phyloP scores from a whole-genome alignment of 2,797 vertebrate genomes.

The Gambusia yucatana region DNA sequence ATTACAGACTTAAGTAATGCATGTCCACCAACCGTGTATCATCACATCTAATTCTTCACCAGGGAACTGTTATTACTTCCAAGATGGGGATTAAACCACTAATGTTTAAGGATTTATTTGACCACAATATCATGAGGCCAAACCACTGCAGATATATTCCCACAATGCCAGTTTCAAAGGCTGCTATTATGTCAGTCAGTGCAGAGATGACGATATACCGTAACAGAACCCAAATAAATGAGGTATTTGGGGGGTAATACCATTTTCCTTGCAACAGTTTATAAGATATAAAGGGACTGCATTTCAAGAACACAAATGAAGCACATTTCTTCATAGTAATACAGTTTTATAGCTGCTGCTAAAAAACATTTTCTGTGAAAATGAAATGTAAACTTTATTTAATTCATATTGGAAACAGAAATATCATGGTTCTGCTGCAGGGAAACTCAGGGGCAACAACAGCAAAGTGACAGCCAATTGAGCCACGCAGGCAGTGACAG shows the following conservation, averaged over 20 bases:
- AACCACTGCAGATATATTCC: conserved; percentile 37
- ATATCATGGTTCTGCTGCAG: not conserved
- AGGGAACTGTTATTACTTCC: conserved; percentile 46
- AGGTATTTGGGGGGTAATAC: not conserved
- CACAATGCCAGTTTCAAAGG: conserved; percentile 24
- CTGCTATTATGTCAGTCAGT: conserved; percentile 20
- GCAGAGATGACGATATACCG: conserved; percentile 7
- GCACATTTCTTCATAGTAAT: not conserved
- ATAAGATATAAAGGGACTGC: not conserved
- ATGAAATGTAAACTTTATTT: not conserved
- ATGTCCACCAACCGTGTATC: conserved; percentile 22
- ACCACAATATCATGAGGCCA: conserved; percentile 31
- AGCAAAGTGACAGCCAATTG: not conserved
- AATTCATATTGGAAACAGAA: not conserved
- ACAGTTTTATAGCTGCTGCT: not conserved
- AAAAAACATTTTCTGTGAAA: not conserved
- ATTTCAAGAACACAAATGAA: not conserved
- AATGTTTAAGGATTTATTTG: conserved; percentile 56
- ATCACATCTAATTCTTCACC: conserved; percentile 33
- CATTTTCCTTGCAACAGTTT: not conserved
- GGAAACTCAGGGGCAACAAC: not conserved
- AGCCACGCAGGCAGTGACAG: not conserved
- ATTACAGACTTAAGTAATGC: conserved; percentile 48
- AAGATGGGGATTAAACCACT: conserved; percentile 31
- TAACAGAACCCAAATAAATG: conserved; percentile 6